Evolutionary conservation across 2,113 vertebrate species (phyloP), one percentile per base, ranked within the genome.

Genomic region (Lonchura striata): DNA sequence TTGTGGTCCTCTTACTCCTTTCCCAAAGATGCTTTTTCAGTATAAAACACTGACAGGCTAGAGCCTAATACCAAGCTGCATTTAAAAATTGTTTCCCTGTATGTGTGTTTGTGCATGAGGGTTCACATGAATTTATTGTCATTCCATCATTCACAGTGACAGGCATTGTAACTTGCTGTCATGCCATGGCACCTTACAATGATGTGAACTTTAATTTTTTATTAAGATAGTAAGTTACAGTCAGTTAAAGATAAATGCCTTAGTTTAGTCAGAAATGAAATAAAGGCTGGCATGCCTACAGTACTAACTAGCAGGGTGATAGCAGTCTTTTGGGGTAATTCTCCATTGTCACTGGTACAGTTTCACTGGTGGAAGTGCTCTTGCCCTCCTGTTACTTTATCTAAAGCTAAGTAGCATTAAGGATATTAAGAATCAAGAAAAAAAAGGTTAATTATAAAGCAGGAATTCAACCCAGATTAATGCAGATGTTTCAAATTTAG

Each of bases 201-300:
- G 87, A 95, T 75, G 53, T 70, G 93, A 94, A 95, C 78, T 90
- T 97, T 75, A 94, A 78, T 84, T 94, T 96, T 95, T 90, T 94
- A 90, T 92, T 86, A 92, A 80, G 64, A 79, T n/a, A 77, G 71
- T 77, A 84, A 95, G 69, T 75, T 92, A 79, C 54, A 69, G 75
- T 80, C 92, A 92, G 76, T 74, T 90, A 94, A 96, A 96, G 82
- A 80, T 63, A 96, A 97, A 75, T 92, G 75, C 49, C 28, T 89
- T 52, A 42, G 31, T 54, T 95, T 89, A 91, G 37, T 82, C 57
- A 74, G 63, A 87, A 92, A 77, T 54, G 49, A n/a, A 69, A 85
- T 60, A 91, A 93, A 88, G 24, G 11, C n/a, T 63, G 56, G 21
- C 41, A 47, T 70, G 27, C 27, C 33, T 80, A 50, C 47, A 63